Conservation (phyloP, 1,140 invertebrate species). For the Drosophila oshimai region DNA sequence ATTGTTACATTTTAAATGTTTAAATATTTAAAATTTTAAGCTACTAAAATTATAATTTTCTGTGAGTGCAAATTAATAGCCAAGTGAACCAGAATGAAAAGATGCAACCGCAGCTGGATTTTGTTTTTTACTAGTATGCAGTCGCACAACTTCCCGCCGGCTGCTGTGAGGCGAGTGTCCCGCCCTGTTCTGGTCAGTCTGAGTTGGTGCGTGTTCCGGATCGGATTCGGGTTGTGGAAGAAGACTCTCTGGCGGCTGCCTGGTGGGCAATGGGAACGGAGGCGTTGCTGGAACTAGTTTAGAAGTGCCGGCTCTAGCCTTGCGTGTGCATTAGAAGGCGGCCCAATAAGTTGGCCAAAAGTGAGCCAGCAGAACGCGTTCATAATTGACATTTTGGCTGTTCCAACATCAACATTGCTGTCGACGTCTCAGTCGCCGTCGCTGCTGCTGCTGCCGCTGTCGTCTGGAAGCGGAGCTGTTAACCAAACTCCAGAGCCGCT, state of each 20-base stretch:
- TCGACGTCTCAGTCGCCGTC: constrained; percentile 22
- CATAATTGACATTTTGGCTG: constrained; percentile 66
- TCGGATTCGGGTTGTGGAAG: constrained; percentile 14
- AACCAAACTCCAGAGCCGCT: constrained; percentile 60
- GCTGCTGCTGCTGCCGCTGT: constrained; percentile 3
- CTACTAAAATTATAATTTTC: neutral
- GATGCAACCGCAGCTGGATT: constrained; percentile 41
- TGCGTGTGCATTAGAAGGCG: constrained; percentile 52
- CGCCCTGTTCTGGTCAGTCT: constrained; percentile 4
- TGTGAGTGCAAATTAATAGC: constrained; percentile 16
- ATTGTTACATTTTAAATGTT: too few relatives aligned
- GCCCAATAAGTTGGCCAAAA: constrained; percentile 53
- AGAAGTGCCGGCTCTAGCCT: constrained; percentile 17
- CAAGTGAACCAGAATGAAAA: constrained; percentile 13
- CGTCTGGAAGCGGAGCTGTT: constrained; percentile 58
- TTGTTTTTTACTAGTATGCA: constrained; percentile 40
- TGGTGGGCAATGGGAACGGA: constrained; percentile 24
- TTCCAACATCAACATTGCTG: constrained; percentile 21
- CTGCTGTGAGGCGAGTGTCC: neutral
- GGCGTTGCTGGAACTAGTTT: constrained; percentile 67
- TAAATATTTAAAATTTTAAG: too few relatives aligned
- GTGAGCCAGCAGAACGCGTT: constrained; percentile 41
- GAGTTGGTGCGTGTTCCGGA: constrained; percentile 25
- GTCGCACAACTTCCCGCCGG: constrained; percentile 32
- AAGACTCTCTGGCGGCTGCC: constrained; percentile 8